Evolutionary conservation across 1,140 invertebrate genomes (phyloP), one percentile per base, ranked within the genome.

Genomic region (Nephila pilipes): DNA sequence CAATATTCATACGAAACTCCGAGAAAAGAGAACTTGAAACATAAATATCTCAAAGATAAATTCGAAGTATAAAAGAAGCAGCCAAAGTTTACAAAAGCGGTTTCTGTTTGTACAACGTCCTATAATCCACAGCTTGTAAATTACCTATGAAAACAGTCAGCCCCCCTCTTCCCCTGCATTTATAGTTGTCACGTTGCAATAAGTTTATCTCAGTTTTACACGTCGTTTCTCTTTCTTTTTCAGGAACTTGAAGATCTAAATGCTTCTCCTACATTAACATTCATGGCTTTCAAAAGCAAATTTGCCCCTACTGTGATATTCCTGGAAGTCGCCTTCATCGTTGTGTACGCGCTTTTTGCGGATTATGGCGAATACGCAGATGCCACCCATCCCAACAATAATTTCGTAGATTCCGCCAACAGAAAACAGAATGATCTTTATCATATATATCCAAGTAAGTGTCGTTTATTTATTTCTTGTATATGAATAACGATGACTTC

Each of bases 321-420:
- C 4, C 65, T 96, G 20, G 94, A 96, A 93, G 85, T 96, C 16
- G 65, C 94, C 8, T 95, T 96, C 91, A 95, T 96, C 65, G 93
- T 96, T 10, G 80, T 96, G 2, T 96, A 95, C 94, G 95, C 94
- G 0, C 87, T 96, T 20, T 96, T 96, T 93, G 94, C 94, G 0
- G 80, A 94, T 18, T 96, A 96, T 90, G 94, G 95, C 14, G 69
- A 93, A 20, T 94, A 95, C 55, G 95, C 95, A 18, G 94, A 95
- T 83, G 95, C 94, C 1, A 25, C 58, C 10, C 18, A 79, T 55
- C 29, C 46, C 8, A 92, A 92, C 36, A 54, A 80, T 36, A 10
- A n/a, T 12, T 25, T 57, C 36, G 2, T 36, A 16, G 5, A 83
- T 87, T 60, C 93, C 94, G 80, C 94, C 83, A 38, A 93, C 80